A percentile compares a stretch with the other conserved stretches of the same genome.
phyloP scores from a whole-genome alignment of 1,140 invertebrate species.

The Campoletis sonorensis region DNA sequence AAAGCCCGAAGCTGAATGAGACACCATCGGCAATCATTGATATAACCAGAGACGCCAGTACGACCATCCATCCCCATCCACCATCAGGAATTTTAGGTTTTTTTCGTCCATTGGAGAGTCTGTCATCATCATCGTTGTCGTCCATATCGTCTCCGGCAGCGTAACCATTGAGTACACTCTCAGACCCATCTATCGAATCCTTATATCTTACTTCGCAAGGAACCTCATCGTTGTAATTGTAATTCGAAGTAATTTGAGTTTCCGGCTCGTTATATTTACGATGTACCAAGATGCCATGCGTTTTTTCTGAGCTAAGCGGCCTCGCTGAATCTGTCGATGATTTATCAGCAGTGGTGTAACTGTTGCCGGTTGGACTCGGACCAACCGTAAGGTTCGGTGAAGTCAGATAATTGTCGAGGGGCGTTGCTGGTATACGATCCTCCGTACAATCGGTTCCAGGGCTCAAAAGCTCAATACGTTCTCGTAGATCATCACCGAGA shows the following conservation, averaged over 20 bases:
- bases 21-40: constrained; percentile 97
- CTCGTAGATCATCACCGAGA: constrained; percentile 49
- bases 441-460: constrained; percentile 54
- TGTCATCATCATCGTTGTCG: constrained; percentile 48
- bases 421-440: constrained; percentile 46
- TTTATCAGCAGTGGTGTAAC: constrained; percentile 33
- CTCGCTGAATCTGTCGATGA: neutral
- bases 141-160: constrained; percentile 53
- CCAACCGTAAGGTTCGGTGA: constrained; percentile 54
- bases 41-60: constrained; percentile 88
- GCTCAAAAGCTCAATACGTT: constrained; percentile 52
- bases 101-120: constrained; percentile 43
- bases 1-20: constrained; percentile 93
- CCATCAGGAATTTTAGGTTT: constrained; percentile 82
- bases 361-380: constrained; percentile 41
- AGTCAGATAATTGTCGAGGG: constrained; percentile 40
- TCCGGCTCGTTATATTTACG: constrained; percentile 49
- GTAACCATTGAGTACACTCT: constrained; percentile 55
- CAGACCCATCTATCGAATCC: constrained; percentile 58
- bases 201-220: constrained; percentile 35
- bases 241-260: constrained; percentile 39
- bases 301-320: constrained; percentile 25
- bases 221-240: constrained; percentile 32
- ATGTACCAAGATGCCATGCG: constrained; percentile 30
- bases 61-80: constrained; percentile 93